Percentiles rank a stretch among this genome's conserved stretches.
phyloP scores from a whole-genome alignment of 2,888 invertebrate species.

The Villa cingulata region DNA sequence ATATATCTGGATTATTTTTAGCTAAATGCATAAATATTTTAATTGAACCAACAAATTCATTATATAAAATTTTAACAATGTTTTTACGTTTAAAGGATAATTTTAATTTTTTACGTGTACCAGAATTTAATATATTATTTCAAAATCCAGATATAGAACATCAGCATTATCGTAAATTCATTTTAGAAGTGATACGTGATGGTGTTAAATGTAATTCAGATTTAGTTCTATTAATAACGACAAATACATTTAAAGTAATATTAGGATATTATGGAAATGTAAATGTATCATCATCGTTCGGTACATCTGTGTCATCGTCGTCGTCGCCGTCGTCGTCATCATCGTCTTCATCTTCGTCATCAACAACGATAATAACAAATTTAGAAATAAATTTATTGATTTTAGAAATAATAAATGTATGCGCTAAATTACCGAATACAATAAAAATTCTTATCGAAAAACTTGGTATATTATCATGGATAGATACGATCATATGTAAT shows the following conservation, averaged over 20 bases:
- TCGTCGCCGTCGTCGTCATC: no score
- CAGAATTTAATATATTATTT: constrained; percentile 75
- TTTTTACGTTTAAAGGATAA: constrained; percentile 65
- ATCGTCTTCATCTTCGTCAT: no score
- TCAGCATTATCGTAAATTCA: constrained; percentile 58
- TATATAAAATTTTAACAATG: constrained; percentile 65
- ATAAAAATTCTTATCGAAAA: constrained; percentile 50
- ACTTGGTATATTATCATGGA: constrained; percentile 59
- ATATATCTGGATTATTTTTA: constrained; percentile 29
- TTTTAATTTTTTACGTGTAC: constrained; percentile 65
- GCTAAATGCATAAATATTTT: constrained; percentile 44
- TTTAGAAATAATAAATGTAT: constrained; percentile 47
- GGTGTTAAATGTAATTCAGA: constrained; percentile 66
- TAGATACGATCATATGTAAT: constrained; percentile 35
- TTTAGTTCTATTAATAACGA: constrained; percentile 55
- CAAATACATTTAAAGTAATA: constrained; percentile 63
- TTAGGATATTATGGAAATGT: constrained; percentile 57
- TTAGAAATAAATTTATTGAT: constrained; percentile 48
- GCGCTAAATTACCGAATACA: constrained; percentile 50
- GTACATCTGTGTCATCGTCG: no score
- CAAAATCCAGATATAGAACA: constrained; percentile 62
- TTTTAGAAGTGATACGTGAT: constrained; percentile 59
- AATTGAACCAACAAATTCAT: constrained; percentile 57
- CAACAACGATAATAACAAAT: constrained; percentile 49
- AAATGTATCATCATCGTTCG: no score